Percentiles rank a stretch among this genome's conserved stretches.
Evolutionary conservation across 2,888 invertebrate species (phyloP).

Genomic region (Ditylenchus weischeri): DNA sequence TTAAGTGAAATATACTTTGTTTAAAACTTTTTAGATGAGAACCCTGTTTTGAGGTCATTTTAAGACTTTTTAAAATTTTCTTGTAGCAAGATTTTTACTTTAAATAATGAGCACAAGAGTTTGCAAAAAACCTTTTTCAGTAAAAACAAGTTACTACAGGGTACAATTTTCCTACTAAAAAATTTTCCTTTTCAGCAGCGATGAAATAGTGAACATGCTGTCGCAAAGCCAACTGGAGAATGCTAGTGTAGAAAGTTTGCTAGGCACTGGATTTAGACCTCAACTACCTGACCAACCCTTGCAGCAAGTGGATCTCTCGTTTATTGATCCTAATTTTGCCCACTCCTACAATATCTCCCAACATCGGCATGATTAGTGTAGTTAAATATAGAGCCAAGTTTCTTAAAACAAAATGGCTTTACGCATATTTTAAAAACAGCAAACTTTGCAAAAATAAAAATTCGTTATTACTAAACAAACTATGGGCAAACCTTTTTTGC

Average conservation of each 20-base stretch:
- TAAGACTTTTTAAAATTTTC: too few species aligned
- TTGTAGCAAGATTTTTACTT: too few species aligned
- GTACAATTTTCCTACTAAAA: too few species aligned
- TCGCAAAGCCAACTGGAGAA: conserved; percentile 44
- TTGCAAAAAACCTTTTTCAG: neutral
- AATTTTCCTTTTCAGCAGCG: conserved; percentile 41
- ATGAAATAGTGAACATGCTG: conserved; percentile 49
- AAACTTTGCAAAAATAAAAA: too few species aligned
- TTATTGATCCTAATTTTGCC: conserved; percentile 41
- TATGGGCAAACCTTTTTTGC: too few species aligned
- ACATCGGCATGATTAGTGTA: neutral
- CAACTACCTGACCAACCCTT: conserved; percentile 46
- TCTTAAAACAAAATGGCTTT: neutral
- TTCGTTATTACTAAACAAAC: too few species aligned
- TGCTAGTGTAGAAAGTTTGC: conserved; percentile 48
- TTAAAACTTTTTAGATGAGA: too few species aligned
- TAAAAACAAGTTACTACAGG: too few species aligned
- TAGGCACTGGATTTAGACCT: conserved; percentile 51
- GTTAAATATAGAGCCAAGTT: neutral
- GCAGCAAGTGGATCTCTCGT: conserved; percentile 51
- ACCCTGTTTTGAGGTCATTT: too few species aligned
- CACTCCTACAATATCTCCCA: conserved; percentile 5
- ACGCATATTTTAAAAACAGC: too few species aligned
- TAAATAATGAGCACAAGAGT: too few species aligned
- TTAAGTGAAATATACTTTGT: too few species aligned